These are phyloP conservation scores for Drosophila miranda DNA, from an alignment of 1,140 invertebrate genomes.

Conservation along the genomic window DNA sequence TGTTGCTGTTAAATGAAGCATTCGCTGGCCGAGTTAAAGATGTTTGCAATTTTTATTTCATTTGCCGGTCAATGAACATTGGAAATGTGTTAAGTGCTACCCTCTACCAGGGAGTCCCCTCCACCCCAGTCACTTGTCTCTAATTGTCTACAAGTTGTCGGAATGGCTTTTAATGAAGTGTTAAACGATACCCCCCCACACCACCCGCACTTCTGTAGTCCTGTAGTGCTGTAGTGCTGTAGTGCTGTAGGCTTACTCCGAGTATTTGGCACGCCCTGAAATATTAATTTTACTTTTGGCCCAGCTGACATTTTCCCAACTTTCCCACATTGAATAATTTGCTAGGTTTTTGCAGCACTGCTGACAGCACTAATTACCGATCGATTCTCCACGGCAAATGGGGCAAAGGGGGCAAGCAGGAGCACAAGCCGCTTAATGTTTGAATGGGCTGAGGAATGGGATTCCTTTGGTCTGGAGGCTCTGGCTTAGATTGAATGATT, in stretches of 20 bases:
- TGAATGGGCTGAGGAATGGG: constrained; percentile 1
- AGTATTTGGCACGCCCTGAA: constrained; percentile 31
- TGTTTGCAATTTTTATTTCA: constrained; percentile 79
- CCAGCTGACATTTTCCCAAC: constrained; percentile 46
- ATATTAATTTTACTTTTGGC: constrained; percentile 45
- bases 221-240: too few species aligned
- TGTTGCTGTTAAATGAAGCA: constrained; percentile 74
- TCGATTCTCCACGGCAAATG: constrained; percentile 15
- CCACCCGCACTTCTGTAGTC: background rate
- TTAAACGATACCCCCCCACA: constrained; percentile 46
- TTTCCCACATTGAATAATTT: constrained; percentile 30
- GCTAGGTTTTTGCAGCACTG: constrained; percentile 23
- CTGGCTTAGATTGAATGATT: constrained; percentile 16
- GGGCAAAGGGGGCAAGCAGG: background rate
- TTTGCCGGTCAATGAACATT: constrained; percentile 78
- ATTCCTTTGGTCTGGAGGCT: background rate
- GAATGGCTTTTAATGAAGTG: constrained; percentile 75
- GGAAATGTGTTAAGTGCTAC: constrained; percentile 74
- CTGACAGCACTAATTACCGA: constrained; percentile 42
- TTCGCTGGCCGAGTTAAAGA: constrained; percentile 67
- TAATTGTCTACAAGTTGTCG: constrained; percentile 75
- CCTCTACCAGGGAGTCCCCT: background rate
- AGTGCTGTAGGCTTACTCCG: constrained; percentile 9
- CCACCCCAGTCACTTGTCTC: constrained; percentile 43
- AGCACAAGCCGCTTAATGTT: constrained; percentile 28